Percentiles rank a stretch among this genome's conserved stretches.
Evolutionary conservation across 2,888 invertebrate species (phyloP).

Genomic region (Agriotes lineatus): DNA sequence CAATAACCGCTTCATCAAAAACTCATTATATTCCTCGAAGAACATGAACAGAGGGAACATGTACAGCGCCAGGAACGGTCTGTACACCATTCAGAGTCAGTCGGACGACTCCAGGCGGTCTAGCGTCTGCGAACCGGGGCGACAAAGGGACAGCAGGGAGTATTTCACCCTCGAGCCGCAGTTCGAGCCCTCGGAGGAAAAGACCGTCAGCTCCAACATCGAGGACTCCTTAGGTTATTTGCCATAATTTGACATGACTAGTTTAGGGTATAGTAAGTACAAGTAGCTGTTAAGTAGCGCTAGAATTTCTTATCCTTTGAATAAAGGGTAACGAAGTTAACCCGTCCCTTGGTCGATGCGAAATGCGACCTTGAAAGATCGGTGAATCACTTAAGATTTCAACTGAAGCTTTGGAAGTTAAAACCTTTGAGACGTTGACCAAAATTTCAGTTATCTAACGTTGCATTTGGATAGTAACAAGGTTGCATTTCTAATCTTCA

Average conservation of each 20-base stretch:
- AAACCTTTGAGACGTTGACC: too few species aligned
- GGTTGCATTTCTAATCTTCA: too few species aligned
- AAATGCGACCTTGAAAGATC: too few species aligned
- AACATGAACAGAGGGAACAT: constrained; percentile 52
- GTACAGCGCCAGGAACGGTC: constrained; percentile 64
- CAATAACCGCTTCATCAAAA: constrained; percentile 59
- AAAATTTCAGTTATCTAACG: too few species aligned
- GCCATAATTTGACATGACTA: constrained; percentile 67
- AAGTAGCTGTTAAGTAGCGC: background rate
- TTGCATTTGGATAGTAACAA: too few species aligned
- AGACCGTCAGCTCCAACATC: constrained; percentile 67
- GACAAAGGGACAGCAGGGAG: constrained; percentile 47
- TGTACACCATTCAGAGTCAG: constrained; percentile 66
- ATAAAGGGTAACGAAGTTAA: too few species aligned
- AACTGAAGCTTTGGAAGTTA: too few species aligned
- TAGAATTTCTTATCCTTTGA: background rate
- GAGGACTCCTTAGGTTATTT: constrained; percentile 77
- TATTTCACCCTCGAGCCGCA: constrained; percentile 45
- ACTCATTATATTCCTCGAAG: constrained; percentile 57
- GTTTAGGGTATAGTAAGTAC: background rate
- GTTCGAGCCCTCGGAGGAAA: constrained; percentile 21
- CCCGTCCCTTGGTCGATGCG: too few species aligned
- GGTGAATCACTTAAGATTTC: too few species aligned
- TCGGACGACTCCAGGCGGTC: constrained; percentile 64
- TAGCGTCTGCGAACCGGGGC: constrained; percentile 52